These are phyloP conservation scores for Denticeps clupeoides DNA, from an alignment of 2,797 vertebrate genomes.

Conservation along the genomic window DNA sequence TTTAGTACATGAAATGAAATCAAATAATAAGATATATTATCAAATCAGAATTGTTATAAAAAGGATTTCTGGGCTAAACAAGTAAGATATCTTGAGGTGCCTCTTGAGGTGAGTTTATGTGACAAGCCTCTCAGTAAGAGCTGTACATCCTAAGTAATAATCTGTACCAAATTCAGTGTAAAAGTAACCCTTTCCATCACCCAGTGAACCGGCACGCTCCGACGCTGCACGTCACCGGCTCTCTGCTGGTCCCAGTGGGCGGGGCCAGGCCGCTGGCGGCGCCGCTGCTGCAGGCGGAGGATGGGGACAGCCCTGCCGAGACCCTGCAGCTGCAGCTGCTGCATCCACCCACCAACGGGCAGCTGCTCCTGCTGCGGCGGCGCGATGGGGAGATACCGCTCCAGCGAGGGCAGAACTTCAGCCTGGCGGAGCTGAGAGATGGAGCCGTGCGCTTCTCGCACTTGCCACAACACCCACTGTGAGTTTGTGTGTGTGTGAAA, in stretches of 20 bases:
- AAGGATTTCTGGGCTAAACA: too few relatives aligned
- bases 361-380: slow-evolving; percentile 43
- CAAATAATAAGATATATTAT: too few relatives aligned
- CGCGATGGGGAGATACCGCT: slow-evolving; percentile 45
- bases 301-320: slow-evolving; percentile 37
- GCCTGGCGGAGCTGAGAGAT: slow-evolving; percentile 56
- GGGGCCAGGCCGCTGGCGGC: slow-evolving; percentile 50
- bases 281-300: slow-evolving; percentile 51
- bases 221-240: slow-evolving; percentile 53
- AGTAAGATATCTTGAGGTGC: too few relatives aligned
- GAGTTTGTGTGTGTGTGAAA: slow-evolving; percentile 28
- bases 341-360: slow-evolving; percentile 64
- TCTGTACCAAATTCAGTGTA: too few relatives aligned
- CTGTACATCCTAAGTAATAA: too few relatives aligned
- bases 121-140: too few relatives aligned
- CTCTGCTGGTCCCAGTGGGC: slow-evolving; percentile 67
- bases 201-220: slow-evolving; percentile 54
- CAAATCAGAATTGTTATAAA: too few relatives aligned
- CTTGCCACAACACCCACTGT: slow-evolving; percentile 68
- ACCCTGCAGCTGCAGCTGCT: slow-evolving; percentile 58
- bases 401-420: slow-evolving; percentile 55
- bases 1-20: too few relatives aligned
- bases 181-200: too few relatives aligned
- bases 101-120: too few relatives aligned
- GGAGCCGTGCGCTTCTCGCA: slow-evolving; percentile 68